Evolutionary conservation across 2,888 invertebrate genomes (phyloP), one percentile per base, ranked within the genome.

Genomic region (Belgica antarctica): DNA sequence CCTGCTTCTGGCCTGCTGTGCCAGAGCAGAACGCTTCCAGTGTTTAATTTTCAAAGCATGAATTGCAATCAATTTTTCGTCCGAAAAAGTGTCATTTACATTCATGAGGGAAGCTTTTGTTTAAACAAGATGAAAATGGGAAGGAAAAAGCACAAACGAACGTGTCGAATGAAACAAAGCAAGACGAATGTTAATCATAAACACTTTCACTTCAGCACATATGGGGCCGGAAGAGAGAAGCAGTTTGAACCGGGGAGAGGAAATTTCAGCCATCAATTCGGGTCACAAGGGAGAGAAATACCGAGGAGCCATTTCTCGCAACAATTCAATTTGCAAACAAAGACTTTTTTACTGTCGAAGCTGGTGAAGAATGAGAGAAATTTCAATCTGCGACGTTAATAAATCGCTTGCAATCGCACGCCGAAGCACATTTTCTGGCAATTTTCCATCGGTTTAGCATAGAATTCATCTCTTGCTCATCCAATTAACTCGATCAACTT

Each of bases 401-500:
- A 17, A 52, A 52, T 52, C 52, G 52, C 22, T 52, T 52, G 52
- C 52, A 52, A 52, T 52, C 52, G 22, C 52, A n/a, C n/a, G n/a
- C 7, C 12, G 52, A 52, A 22, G 22, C 22, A 22, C 52, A 17
- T 52, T 22, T 52, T 52, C 2, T 59, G 59, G 59, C 25, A 59
- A 59, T 59, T 59, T 59, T 59, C 27, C 59, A 59, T 59, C 27
- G 19, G 25, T 12, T 27, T 8, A 19, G 22, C 4, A 7, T 17
- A 22, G 52, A n/a, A 17, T 17, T 52, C 52, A 52, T 41, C 22
- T 17, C 52, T 22, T 12, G 52, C 22, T 52, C 52, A 52, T 59
- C 59, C 25, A 59, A 59, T 59, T 59, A 59, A 59, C 25, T 59
- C 59, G 27, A 59, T 59, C 27, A 59, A 59, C 59, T 24, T n/a